Evolutionary conservation across 2,888 invertebrate genomes (phyloP).

Genomic region (Aspidapion aeneum): DNA sequence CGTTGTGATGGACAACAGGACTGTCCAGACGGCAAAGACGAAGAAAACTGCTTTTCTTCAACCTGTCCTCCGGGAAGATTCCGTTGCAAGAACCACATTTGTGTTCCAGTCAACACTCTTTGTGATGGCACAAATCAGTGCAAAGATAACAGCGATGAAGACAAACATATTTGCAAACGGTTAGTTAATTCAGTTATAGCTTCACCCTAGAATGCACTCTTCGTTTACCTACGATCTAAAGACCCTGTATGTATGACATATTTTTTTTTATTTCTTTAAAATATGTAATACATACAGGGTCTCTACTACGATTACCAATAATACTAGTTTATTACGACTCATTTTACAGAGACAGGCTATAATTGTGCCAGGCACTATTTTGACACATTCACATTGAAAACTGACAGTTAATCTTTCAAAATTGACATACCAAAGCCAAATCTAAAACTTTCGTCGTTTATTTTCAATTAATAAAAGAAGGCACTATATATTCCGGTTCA

Average conservation of each 20-base stretch:
- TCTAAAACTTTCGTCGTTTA: no score
- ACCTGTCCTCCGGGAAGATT: slow-evolving; percentile 50
- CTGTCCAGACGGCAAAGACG: slow-evolving; percentile 62
- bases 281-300: no score
- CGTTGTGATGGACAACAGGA: slow-evolving; percentile 63
- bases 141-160: slow-evolving; percentile 71
- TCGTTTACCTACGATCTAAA: background rate
- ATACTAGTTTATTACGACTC: no score
- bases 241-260: no score
- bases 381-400: no score
- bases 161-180: slow-evolving; percentile 33
- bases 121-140: slow-evolving; percentile 79
- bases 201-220: background rate
- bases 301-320: no score
- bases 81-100: slow-evolving; percentile 44
- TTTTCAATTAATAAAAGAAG: no score
- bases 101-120: slow-evolving; percentile 41
- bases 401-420: no score
- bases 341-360: no score
- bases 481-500: no score
- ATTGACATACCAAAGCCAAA: no score
- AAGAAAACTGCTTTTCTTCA: slow-evolving; percentile 45
- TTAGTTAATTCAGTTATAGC: slow-evolving; percentile 8
- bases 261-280: background rate
- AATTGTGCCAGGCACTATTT: no score